These are phyloP conservation scores for Euspilapteryx auroguttella DNA, from an alignment of 2,888 invertebrate species.

Conservation along the genomic window DNA sequence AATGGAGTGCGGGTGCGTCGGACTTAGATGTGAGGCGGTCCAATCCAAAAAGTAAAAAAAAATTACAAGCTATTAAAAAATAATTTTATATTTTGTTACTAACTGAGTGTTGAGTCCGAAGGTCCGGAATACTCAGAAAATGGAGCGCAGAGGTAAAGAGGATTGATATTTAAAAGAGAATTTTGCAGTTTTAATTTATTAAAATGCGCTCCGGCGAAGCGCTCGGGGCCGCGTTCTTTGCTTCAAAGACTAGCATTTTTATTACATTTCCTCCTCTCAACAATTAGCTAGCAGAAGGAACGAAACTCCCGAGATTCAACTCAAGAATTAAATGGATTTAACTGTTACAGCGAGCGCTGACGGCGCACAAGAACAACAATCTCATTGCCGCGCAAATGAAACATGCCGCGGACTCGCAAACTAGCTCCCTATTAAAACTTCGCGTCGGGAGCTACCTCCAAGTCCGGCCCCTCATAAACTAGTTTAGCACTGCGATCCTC, in stretches of 20 bases:
- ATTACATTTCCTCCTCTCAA: slow-evolving; percentile 49
- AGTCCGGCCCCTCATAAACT: neutral
- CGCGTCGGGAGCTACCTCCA: neutral
- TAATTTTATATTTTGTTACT: no score
- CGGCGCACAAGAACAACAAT: neutral
- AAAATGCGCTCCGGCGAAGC: slow-evolving; percentile 41
- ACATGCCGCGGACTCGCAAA: neutral
- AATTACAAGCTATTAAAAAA: no score
- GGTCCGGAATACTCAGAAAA: no score
- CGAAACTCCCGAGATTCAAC: slow-evolving; percentile 29
- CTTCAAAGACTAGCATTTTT: slow-evolving; percentile 53
- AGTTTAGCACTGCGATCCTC: neutral
- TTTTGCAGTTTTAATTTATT: slow-evolving; percentile 59
- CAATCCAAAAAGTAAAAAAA: no score
- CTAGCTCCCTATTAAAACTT: neutral
- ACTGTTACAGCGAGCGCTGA: neutral
- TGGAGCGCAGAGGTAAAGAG: no score
- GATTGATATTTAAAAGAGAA: slow-evolving; percentile 31
- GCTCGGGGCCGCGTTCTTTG: slow-evolving; percentile 35
- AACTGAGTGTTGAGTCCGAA: no score
- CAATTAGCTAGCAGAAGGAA: slow-evolving; percentile 47
- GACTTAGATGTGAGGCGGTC: no score
- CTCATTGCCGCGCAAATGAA: neutral
- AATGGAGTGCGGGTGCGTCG: no score
- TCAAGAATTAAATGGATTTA: slow-evolving; percentile 23